Base-by-base conservation (phyloP, 1,140 invertebrate genomes). In the Drosophila kepulauana region DNA sequence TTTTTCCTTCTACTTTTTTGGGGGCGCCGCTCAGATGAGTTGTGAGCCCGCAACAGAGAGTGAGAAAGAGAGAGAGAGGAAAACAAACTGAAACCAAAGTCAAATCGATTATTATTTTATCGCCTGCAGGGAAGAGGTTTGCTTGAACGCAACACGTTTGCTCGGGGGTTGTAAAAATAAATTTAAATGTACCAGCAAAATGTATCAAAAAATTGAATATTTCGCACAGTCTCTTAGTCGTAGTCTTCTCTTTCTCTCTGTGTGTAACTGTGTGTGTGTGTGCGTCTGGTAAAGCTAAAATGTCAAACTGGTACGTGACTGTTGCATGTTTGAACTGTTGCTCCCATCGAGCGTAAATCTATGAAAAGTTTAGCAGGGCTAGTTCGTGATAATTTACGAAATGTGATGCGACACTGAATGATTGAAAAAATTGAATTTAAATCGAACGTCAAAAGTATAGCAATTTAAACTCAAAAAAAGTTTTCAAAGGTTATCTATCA, bases 81-180 rank as follows among this genome's bases (percentile, higher is more conserved):
- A 49, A 38, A 16, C n/a, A 20, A 80, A 86, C 81, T 78, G 66
- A 49, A 69, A 74, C 82, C 82, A 81, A 86, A 86, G 75, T 86
- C 82, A 81, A 86, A 86, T 86, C 82, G 82, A 86, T 86, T 86
- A 86, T 86, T 86, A 81, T 81, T 84, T 86, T 86, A 86, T 86
- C 78, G 82, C 81, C 82, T 81, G 72, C 59, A 20, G 41, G 69
- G 46, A 43, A 51, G 25, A 46, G 52, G 57, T 35, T 64, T 64
- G 35, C 2, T 49, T 45, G 30, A 45, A 61, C 63, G 57, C 61
- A 58, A 73, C 81, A 75, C 65, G 68, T 76, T 76, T 52, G 61
- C 58, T 56, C 28, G 46, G 43, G 81, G 81, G 81, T 77, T 84
- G 81, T 79, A 72, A 77, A 74, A 81, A 81, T 86, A 79, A 75